phyloP scores from a whole-genome alignment of 2,888 invertebrate genomes.

The Saturnia japonica region DNA sequence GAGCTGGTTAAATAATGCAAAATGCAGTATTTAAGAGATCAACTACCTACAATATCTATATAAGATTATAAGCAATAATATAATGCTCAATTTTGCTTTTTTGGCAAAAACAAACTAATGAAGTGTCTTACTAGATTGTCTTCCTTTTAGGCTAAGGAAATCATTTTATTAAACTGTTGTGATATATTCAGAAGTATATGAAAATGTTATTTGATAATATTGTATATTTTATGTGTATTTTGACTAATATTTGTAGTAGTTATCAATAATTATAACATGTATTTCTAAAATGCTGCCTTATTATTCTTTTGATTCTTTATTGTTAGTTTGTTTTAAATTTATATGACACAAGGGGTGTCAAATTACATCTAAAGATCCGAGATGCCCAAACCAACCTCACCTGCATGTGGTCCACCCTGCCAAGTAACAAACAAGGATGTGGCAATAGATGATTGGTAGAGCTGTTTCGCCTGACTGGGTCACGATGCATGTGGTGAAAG shows the following conservation, averaged over 20 bases:
- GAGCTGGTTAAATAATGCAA: not conserved
- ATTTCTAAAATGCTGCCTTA: not conserved
- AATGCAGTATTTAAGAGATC: not conserved
- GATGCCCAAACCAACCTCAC: no score
- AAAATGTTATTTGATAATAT: conserved; percentile 19
- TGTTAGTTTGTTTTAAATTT: not conserved
- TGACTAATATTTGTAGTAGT: conserved; percentile 31
- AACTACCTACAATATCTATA: not conserved
- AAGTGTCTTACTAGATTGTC: conserved; percentile 29
- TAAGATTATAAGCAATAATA: conserved; percentile 9
- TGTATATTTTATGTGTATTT: conserved; percentile 21
- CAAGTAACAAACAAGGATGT: no score
- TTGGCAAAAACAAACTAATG: not conserved
- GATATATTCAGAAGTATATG: conserved; percentile 40
- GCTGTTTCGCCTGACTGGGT: no score
- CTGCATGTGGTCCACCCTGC: no score
- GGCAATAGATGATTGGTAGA: no score
- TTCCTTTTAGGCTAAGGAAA: conserved; percentile 43
- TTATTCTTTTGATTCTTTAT: no score
- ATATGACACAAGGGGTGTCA: no score
- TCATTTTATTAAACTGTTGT: conserved; percentile 43
- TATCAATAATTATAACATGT: conserved; percentile 32
- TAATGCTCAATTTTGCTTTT: conserved; percentile 10
- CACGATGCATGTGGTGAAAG: no score
- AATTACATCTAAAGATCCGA: no score